Conservation (phyloP, 2,888 invertebrate genomes). For the Apamea sordens region DNA sequence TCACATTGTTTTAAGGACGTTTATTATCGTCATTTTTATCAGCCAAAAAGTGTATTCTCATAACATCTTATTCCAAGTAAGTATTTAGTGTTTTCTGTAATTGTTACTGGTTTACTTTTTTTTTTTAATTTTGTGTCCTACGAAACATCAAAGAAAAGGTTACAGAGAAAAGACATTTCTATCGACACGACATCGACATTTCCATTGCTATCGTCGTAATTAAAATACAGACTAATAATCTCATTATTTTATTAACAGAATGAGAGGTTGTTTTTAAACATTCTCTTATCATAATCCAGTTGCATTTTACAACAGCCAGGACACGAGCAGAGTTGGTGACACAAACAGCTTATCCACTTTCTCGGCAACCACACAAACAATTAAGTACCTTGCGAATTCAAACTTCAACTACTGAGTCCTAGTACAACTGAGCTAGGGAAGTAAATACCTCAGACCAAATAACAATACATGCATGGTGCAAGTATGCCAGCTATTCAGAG, state of each 20-base stretch:
- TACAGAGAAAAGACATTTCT: not conserved
- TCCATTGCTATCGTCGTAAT: not conserved
- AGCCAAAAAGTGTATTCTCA: not conserved
- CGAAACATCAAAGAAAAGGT: not conserved
- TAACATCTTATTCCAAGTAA: not conserved
- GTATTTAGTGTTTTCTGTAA: not conserved
- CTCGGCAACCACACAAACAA: constrained; percentile 25
- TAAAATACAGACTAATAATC: not conserved
- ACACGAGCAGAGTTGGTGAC: not conserved
- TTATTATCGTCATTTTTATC: not conserved
- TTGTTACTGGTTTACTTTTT: too few species aligned
- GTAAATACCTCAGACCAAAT: constrained; percentile 38
- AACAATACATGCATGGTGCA: constrained; percentile 43
- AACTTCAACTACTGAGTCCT: constrained; percentile 41
- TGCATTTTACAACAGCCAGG: not conserved
- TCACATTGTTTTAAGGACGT: not conserved
- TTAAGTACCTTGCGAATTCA: constrained; percentile 27
- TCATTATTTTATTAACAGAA: not conserved
- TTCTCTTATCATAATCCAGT: not conserved
- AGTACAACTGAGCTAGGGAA: constrained; percentile 34
- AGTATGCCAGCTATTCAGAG: constrained; percentile 41
- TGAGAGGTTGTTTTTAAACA: not conserved
- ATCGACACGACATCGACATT: not conserved
- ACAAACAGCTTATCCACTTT: constrained; percentile 18
- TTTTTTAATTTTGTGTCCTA: not conserved